A percentile compares a stretch with the other conserved stretches of the same genome.
Evolutionary conservation across 2,888 invertebrate genomes (phyloP).

Genomic region (Argynnis bischoffii): DNA sequence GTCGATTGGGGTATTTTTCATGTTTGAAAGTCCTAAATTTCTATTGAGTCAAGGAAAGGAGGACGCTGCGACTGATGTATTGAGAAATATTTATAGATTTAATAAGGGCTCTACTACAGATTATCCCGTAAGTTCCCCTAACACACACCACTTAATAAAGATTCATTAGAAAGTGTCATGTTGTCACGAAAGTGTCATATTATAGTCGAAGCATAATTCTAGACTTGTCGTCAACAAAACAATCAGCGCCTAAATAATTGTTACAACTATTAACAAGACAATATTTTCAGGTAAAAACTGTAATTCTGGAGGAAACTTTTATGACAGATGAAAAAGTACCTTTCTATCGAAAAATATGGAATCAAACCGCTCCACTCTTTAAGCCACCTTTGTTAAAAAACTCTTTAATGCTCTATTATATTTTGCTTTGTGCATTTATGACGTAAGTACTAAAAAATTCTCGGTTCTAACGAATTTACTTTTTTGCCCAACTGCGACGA

Average conservation of each 20-base stretch:
- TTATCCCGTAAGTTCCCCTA: conserved; percentile 52
- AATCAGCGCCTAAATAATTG: not conserved
- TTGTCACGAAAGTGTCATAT: not conserved
- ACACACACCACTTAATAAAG: too few species aligned
- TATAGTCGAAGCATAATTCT: too few species aligned
- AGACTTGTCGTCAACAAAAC: too few species aligned
- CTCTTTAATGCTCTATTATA: conserved; percentile 62
- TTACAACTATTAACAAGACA: not conserved
- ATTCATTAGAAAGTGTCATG: too few species aligned
- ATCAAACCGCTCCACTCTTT: conserved; percentile 71
- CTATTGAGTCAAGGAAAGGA: conserved; percentile 83
- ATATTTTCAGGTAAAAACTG: conserved; percentile 49
- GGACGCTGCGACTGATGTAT: conserved; percentile 76
- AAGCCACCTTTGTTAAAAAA: conserved; percentile 62
- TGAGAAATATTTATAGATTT: conserved; percentile 53
- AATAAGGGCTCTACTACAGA: conserved; percentile 52
- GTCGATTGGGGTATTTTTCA: conserved; percentile 73
- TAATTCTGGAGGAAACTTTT: conserved; percentile 53
- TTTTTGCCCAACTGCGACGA: too few species aligned
- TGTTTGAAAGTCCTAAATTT: conserved; percentile 91
- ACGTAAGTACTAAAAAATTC: conserved; percentile 54
- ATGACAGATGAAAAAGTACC: conserved; percentile 40
- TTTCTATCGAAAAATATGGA: conserved; percentile 59
- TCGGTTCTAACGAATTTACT: too few species aligned
- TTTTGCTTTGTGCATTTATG: conserved; percentile 68